Percentiles rank a stretch among this genome's conserved stretches.
Conservation (phyloP, 2,888 invertebrate species). For the Hetaerina titia region DNA sequence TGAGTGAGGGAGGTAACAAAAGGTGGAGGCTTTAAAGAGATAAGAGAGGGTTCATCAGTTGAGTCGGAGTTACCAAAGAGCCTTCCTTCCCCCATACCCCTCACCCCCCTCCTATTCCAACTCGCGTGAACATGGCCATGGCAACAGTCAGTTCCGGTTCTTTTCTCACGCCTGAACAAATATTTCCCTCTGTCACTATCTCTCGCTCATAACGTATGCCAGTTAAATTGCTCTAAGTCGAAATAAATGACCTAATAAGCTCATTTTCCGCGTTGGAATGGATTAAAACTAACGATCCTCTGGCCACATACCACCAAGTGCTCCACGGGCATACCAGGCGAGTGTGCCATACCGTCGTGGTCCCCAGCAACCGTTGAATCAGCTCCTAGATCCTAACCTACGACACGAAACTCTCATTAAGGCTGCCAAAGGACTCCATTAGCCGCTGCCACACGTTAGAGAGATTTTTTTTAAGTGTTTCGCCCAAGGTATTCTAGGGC, state of each 20-base stretch:
- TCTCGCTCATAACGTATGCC: background rate
- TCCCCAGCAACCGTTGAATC: background rate
- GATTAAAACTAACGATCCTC: background rate
- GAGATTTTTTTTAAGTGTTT: background rate
- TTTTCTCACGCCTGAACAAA: background rate
- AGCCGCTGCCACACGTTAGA: background rate
- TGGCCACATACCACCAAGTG: background rate
- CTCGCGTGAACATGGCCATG: background rate
- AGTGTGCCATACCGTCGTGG: background rate
- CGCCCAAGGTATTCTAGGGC: background rate
- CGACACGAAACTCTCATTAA: background rate
- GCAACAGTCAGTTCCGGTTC: background rate
- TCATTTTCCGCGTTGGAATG: background rate
- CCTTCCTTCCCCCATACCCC: background rate
- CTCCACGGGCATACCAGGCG: background rate
- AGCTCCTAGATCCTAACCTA: background rate
- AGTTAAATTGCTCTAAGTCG: background rate
- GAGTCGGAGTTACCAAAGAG: background rate
- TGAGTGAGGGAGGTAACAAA: background rate
- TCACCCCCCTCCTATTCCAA: background rate
- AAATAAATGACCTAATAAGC: background rate
- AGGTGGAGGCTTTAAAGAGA: background rate
- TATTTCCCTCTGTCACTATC: background rate
- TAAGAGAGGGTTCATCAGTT: background rate
- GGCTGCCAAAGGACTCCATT: background rate